Base-by-base conservation (phyloP, 2,797 vertebrate species). In the Sebastiscus albofasciatus region DNA sequence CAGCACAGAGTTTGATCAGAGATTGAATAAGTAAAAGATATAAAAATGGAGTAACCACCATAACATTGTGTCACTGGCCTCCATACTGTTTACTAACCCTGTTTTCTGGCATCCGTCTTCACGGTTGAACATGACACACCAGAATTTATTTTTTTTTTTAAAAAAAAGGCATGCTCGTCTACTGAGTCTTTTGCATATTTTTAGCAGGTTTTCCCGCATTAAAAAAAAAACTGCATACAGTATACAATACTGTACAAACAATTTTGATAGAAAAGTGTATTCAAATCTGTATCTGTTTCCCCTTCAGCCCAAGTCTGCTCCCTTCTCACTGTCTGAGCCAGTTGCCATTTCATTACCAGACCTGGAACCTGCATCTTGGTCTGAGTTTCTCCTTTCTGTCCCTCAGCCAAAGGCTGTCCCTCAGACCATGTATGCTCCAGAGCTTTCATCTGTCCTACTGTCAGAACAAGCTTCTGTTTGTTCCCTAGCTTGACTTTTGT, bases 401-500 rank as follows among this genome's bases (percentile, higher is more conserved):
- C 7, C 18, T 61, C 12, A 46, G 64, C 59, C 65, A 84, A 61
- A 76, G 16, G 59, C 31, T 73, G 54, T 22, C 65, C 42, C 60
- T 54, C 22, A 42, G 68, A 67, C 59, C n/a, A 72, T 69, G 65
- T 77, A 39, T 77, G 59, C 82, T 60, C 33, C 56, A 33, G 34
- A 73, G 58, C 16, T 16, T 42, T 52, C 72, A 65, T 80, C 61
- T 36, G 55, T 77, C 42, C 75, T n/a, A 10, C 36, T 78, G 33
- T 69, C 42, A 56, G 59, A 65, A 10, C 52, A 68, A 55, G 64
- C 67, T 16, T 76, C 33, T 56, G 5, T 67, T 70, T 75, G 14
- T 75, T 77, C 31, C 55, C 24, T 67, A 34, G 24, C 59, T 72
- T 81, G 55, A 67, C 59, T 61, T 79, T 26, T 73, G 67, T 60